phyloP scores from a whole-genome alignment of 2,797 vertebrate species.

The Syngnathus acus region DNA sequence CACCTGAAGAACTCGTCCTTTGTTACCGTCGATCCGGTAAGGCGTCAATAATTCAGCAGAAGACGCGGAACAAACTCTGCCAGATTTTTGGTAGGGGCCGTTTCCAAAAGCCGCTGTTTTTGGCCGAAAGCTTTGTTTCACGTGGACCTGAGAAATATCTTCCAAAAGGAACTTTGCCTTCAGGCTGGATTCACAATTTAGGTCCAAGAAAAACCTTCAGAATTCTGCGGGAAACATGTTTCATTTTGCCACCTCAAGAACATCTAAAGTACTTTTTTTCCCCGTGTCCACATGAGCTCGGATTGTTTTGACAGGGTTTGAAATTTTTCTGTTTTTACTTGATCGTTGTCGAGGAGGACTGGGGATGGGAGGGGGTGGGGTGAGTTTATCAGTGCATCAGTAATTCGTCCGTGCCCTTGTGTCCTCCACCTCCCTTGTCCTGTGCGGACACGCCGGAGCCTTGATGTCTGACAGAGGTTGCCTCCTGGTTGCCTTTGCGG shows the following conservation, averaged over 20 bases:
- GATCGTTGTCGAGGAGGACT: conserved; percentile 21
- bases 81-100: conserved; percentile 25
- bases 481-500: conserved; percentile 45
- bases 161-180: not conserved
- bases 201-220: not conserved
- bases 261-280: no score
- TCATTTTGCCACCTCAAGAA: no score
- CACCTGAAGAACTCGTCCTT: conserved; percentile 73
- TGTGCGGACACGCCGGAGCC: conserved; percentile 57
- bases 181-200: not conserved
- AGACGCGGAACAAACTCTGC: conserved; percentile 45
- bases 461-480: conserved; percentile 60
- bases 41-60: conserved; percentile 73
- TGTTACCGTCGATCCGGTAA: conserved; percentile 68
- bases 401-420: conserved; percentile 58
- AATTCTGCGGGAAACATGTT: no score
- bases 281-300: not conserved
- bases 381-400: conserved; percentile 63
- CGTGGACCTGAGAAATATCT: not conserved
- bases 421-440: conserved; percentile 31
- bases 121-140: not conserved
- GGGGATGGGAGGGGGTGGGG: conserved; percentile 29
- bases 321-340: not conserved
- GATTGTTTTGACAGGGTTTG: not conserved
- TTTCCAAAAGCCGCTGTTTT: not conserved